Conservation (phyloP, 1,140 invertebrate genomes). For the Argopecten irradians region DNA sequence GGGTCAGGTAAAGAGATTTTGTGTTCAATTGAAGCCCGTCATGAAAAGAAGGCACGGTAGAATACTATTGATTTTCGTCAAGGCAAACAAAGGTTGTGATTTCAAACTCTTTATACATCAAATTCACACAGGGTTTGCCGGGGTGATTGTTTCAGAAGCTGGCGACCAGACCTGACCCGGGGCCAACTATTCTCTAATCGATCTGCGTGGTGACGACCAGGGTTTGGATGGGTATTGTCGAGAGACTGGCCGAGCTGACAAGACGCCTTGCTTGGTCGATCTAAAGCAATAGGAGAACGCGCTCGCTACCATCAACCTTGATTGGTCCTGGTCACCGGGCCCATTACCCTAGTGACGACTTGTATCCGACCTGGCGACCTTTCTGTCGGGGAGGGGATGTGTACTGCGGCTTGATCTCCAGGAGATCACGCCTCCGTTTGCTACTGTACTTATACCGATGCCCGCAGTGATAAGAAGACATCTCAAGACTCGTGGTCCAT, state of each 20-base stretch:
- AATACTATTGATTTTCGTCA: background rate
- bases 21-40: constrained; percentile 20
- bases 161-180: background rate
- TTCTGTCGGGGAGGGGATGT: background rate
- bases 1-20: constrained; percentile 16
- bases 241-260: constrained; percentile 11
- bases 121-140: background rate
- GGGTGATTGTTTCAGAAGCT: constrained; percentile 14
- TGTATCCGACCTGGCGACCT: background rate
- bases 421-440: background rate
- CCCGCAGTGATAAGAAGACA: background rate
- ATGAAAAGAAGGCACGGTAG: constrained; percentile 21
- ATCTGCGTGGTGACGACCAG: background rate
- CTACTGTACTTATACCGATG: background rate
- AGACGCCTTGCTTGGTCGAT: background rate
- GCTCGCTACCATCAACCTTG: background rate
- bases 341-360: constrained; percentile 20
- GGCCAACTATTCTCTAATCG: constrained; percentile 6
- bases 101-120: constrained; percentile 18
- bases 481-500: background rate
- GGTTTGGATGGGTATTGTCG: constrained; percentile 14
- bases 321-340: constrained; percentile 1
- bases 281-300: background rate
- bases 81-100: constrained; percentile 21
- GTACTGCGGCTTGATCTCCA: background rate